A percentile compares a stretch with the other conserved stretches of the same genome.
These are phyloP conservation scores for Phainopepla nitens DNA, from an alignment of 2,113 vertebrate species.

Conservation along the genomic window DNA sequence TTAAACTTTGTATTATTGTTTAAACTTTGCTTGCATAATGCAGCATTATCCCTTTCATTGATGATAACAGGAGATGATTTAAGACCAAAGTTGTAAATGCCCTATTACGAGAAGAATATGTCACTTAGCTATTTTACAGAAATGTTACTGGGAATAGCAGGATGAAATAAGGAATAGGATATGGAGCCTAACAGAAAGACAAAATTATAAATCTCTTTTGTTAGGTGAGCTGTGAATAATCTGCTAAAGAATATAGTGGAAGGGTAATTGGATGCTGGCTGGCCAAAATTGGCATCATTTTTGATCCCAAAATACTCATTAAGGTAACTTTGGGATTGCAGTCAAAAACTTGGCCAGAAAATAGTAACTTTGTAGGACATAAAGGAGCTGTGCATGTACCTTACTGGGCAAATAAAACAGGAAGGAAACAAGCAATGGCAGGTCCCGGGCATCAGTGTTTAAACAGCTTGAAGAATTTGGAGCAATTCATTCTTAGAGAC, in stretches of 20 bases:
- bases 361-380: neutral
- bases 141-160: neutral
- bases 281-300: neutral
- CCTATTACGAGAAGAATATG: neutral
- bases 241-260: neutral
- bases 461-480: neutral
- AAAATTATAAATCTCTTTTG: neutral
- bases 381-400: neutral
- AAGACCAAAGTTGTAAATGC: neutral
- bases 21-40: neutral
- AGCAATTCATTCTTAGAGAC: neutral
- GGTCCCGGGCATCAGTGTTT: neutral
- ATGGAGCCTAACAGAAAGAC: neutral
- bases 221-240: neutral
- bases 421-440: neutral
- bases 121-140: rapidly evolving
- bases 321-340: neutral
- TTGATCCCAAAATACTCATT: neutral
- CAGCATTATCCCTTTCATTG: neutral
- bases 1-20: neutral
- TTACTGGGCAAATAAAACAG: neutral
- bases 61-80: neutral
- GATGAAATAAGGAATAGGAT: neutral
- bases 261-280: neutral
- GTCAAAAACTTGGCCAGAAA: neutral